Evolutionary conservation across 2,113 vertebrate genomes (phyloP), one percentile per base, ranked within the genome.

Genomic region (Mungos mungo): DNA sequence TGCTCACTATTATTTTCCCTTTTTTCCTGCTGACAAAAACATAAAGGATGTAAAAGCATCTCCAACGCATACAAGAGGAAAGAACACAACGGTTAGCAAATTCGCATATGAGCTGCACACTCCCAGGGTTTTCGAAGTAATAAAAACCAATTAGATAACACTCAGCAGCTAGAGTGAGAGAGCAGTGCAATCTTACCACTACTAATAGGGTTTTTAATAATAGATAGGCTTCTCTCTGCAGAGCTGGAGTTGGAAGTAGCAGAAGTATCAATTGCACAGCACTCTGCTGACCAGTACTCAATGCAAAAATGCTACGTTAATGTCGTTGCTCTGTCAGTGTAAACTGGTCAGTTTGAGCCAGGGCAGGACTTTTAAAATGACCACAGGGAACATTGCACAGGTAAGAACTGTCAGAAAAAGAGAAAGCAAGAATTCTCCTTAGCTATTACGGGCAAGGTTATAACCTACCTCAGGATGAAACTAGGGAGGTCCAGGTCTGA

Each of bases 151-250:
- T 99, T 98, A 98, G 98, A 97, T 96, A 99, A 98, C 7, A 12
- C 96, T 98, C 98, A 96, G 97, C 93, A 97, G 97, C 82, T 96
- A 95, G 68, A 97, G 97, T 95, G 88, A 98, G 98, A 97, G 94
- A 98, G 92, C 97, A 95, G 94, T 97, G 97, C 96, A 97, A 98
- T 98, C 98, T 98, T 89, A 96, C 92, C 96, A 98, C 76, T 7
- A 98, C 98, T 99, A 98, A 99, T 98, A 98, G 97, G 76, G 81
- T 45, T 97, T 98, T 99, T 96, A 99, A 99, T 99, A 99, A 99
- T 99, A 98, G 92, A 99, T 99, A 76, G 95, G 79, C 63, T 79
- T 98, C 95, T 97, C 94, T 98, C 81, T 96, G 90, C 96, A 94
- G 77, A 93, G 76, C 90, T 96, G 65, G 77, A 95, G 84, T 93